phyloP scores from a whole-genome alignment of 1,140 invertebrate species.

The Sinonovacula constricta region DNA sequence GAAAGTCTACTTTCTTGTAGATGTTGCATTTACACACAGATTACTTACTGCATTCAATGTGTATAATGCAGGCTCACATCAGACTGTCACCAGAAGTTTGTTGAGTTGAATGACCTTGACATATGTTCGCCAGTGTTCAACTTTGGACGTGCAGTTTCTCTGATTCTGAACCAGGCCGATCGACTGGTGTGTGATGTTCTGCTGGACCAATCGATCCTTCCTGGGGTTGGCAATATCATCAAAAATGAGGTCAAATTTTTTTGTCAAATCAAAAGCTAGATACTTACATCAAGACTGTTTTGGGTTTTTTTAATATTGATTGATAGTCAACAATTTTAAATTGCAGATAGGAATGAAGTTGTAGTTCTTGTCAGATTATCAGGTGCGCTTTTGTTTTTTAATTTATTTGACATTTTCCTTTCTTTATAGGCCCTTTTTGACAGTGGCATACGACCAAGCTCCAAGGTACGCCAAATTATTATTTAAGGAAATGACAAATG shows the following conservation, averaged over 20 bases:
- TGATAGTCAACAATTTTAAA: neutral
- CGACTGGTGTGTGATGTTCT: constrained; percentile 72
- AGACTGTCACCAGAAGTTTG: constrained; percentile 54
- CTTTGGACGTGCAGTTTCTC: constrained; percentile 55
- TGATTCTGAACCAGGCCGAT: constrained; percentile 57
- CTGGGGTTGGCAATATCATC: constrained; percentile 76
- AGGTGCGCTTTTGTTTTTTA: neutral
- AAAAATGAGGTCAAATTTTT: constrained; percentile 69
- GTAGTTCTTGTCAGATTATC: neutral
- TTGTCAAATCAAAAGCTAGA: neutral
- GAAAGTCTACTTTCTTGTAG: too few species aligned
- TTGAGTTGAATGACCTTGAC: constrained; percentile 61
- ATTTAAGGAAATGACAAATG: too few species aligned
- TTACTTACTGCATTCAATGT: too few species aligned
- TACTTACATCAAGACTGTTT: neutral
- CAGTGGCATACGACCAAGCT: constrained; percentile 73
- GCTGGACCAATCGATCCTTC: constrained; percentile 72
- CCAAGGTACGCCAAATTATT: constrained; percentile 68
- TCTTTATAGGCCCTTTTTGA: constrained; percentile 70
- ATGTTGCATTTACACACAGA: too few species aligned
- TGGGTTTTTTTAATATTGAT: neutral
- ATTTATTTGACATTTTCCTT: constrained; percentile 1
- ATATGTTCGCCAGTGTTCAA: constrained; percentile 69
- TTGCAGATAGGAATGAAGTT: neutral
- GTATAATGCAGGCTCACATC: too few species aligned